phyloP scores from a whole-genome alignment of 2,113 vertebrate species.

The Mus spicilegus region DNA sequence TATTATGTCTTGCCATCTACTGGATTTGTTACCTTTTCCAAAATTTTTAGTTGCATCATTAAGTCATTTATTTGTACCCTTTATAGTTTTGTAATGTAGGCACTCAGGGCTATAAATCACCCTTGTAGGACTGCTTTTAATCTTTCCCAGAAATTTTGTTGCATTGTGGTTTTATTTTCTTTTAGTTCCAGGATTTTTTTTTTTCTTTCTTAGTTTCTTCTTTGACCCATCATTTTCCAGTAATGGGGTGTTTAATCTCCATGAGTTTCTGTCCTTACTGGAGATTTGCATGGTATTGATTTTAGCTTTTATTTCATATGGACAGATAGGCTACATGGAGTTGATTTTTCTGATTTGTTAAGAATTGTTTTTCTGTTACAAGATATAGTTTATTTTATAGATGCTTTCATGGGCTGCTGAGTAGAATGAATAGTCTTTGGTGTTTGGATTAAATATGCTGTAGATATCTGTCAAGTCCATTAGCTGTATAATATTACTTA shows the following conservation, averaged over 20 bases:
- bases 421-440: neutral
- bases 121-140: neutral
- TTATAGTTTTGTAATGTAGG: neutral
- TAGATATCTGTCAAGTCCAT: neutral
- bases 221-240: neutral
- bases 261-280: neutral
- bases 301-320: neutral
- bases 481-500: neutral
- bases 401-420: neutral
- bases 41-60: conserved; percentile 1
- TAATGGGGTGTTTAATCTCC: neutral
- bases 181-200: neutral
- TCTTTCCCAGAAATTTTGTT: neutral
- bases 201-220: neutral
- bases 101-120: neutral
- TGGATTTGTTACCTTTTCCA: neutral
- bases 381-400: neutral
- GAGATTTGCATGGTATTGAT: neutral
- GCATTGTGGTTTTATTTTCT: neutral
- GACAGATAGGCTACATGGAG: neutral
- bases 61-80: neutral
- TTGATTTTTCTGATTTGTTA: neutral
- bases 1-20: conserved; percentile 1
- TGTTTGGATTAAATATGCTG: neutral
- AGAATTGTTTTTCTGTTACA: neutral